A percentile compares a stretch with the other conserved stretches of the same genome.
Evolutionary conservation across 1,140 invertebrate genomes (phyloP).

Genomic region (Adelges cooleyi): DNA sequence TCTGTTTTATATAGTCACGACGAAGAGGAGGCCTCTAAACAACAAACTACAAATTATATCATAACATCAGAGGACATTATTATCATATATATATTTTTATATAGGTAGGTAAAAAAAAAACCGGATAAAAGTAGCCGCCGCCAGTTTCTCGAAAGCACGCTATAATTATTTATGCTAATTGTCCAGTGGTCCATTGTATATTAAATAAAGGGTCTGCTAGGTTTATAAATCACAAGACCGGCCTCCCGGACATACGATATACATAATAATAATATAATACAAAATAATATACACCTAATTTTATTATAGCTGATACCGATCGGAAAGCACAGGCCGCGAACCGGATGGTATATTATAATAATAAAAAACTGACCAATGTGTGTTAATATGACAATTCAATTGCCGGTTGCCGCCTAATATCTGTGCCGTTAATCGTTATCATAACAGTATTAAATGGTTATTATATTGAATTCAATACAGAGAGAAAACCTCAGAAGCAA

Average conservation of each 20-base stretch:
- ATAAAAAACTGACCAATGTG: too few species aligned
- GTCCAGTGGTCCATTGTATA: slow-evolving; percentile 11
- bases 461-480: too few species aligned
- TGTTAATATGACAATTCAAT: slow-evolving; percentile 7
- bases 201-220: not conserved
- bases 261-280: too few species aligned
- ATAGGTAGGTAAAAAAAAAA: slow-evolving; percentile 4
- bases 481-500: too few species aligned
- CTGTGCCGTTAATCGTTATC: not conserved
- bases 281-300: too few species aligned
- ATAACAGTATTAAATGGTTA: too few species aligned
- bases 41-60: not conserved
- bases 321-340: too few species aligned
- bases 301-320: too few species aligned
- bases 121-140: slow-evolving; percentile 26
- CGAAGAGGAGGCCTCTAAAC: not conserved
- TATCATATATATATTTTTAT: too few species aligned
- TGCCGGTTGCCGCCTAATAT: too few species aligned
- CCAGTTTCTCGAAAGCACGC: not conserved
- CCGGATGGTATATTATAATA: too few species aligned
- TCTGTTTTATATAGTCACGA: not conserved
- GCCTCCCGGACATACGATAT: not conserved
- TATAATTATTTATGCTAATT: slow-evolving; percentile 28
- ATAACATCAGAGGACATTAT: too few species aligned
- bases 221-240: not conserved